phyloP scores from a whole-genome alignment of 2,113 vertebrate genomes.

The Mustela lutreola region DNA sequence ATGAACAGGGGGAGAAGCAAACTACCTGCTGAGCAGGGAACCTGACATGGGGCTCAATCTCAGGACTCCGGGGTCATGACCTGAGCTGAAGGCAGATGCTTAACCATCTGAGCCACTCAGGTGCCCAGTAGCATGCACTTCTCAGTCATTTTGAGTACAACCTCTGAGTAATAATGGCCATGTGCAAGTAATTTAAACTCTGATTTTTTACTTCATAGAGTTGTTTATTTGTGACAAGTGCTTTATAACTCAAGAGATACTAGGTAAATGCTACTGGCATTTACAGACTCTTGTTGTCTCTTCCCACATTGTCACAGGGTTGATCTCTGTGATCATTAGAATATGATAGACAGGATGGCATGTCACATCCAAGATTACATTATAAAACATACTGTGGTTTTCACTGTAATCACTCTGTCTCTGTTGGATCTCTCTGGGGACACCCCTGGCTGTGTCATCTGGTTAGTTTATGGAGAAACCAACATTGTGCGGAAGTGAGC shows the following conservation, averaged over 20 bases:
- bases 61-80: background rate
- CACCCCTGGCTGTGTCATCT: background rate
- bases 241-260: background rate
- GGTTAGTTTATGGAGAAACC: background rate
- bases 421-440: background rate
- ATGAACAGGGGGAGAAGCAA: background rate
- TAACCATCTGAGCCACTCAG: background rate
- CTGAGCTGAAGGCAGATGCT: background rate
- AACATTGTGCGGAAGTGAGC: rapidly evolving
- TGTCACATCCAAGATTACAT: background rate
- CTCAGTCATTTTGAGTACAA: background rate
- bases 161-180: background rate
- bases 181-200: background rate
- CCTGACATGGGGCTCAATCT: background rate
- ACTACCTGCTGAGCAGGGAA: background rate
- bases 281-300: background rate
- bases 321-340: background rate
- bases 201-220: background rate
- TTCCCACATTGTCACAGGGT: rapidly evolving
- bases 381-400: background rate
- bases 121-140: background rate
- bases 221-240: background rate
- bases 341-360: background rate
- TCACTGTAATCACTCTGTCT: background rate
- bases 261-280: background rate